A percentile compares a stretch with the other conserved stretches of the same genome.
phyloP scores from a whole-genome alignment of 2,888 invertebrate species.

The Scaptomyza parva region DNA sequence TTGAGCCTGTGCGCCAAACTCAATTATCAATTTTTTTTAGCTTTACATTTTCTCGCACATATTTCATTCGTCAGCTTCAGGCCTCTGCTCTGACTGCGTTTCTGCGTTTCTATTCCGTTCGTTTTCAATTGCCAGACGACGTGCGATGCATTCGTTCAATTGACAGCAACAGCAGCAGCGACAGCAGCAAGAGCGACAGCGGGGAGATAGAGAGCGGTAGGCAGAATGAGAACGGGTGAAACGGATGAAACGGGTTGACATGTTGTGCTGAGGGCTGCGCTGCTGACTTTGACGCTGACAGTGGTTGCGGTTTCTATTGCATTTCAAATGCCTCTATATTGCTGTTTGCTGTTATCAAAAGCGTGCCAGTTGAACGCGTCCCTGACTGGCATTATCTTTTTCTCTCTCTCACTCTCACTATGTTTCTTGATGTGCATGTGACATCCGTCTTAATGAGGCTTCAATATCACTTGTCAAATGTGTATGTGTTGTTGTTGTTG shows the following conservation, averaged over 20 bases:
- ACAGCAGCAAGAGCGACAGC: constrained; percentile 22
- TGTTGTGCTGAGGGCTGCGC: constrained; percentile 4
- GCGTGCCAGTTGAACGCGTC: constrained; percentile 69
- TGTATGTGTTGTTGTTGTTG: constrained; percentile 6
- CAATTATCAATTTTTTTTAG: constrained; percentile 76
- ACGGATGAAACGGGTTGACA: constrained; percentile 21
- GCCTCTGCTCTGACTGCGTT: too few species aligned
- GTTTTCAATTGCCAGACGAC: constrained; percentile 40
- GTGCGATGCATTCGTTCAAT: constrained; percentile 39
- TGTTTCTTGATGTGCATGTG: constrained; percentile 16
- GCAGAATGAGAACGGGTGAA: constrained; percentile 5
- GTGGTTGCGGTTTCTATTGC: constrained; percentile 65
- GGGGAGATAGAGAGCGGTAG: background rate
- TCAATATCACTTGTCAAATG: constrained; percentile 74
- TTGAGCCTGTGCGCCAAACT: constrained; percentile 76
- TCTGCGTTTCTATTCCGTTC: constrained; percentile 19
- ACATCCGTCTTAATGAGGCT: constrained; percentile 69
- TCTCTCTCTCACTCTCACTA: background rate
- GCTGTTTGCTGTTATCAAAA: constrained; percentile 59
- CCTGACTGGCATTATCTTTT: constrained; percentile 40
- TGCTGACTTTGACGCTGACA: constrained; percentile 14
- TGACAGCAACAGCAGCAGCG: constrained; percentile 29
- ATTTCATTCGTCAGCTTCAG: constrained; percentile 32
- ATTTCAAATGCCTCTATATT: constrained; percentile 66
- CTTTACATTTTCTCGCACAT: constrained; percentile 49